phyloP scores from a whole-genome alignment of 2,797 vertebrate species.

The Gobio occitaniae region DNA sequence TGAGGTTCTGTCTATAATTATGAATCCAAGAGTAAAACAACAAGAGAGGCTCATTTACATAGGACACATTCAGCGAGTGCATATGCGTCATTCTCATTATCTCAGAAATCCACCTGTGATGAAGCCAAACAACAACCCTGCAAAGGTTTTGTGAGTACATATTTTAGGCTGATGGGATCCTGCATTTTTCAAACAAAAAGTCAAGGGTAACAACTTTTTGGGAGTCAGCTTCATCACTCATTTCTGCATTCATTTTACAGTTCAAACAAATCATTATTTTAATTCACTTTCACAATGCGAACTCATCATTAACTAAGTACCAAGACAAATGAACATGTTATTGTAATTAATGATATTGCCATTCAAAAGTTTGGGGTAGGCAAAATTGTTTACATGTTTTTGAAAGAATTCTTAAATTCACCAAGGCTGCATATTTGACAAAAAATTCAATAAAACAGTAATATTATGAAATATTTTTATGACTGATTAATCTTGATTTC shows the following conservation, averaged over 20 bases:
- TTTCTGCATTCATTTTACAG: background rate
- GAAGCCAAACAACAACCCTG: constrained; percentile 13
- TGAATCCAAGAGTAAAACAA: constrained; percentile 12
- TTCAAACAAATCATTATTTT: background rate
- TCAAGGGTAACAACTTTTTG: constrained; percentile 3
- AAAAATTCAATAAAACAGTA: background rate
- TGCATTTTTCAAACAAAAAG: background rate
- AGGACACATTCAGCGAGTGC: constrained; percentile 3
- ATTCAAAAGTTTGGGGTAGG: background rate
- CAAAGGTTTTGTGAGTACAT: background rate
- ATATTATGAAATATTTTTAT: background rate
- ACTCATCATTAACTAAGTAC: background rate
- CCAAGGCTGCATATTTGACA: background rate
- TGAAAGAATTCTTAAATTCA: background rate
- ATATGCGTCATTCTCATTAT: constrained; percentile 4
- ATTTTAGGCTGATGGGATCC: constrained; percentile 16
- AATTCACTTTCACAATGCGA: background rate
- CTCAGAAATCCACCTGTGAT: constrained; percentile 33
- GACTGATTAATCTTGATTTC: too few relatives aligned
- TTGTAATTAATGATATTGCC: background rate
- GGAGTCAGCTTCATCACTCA: background rate
- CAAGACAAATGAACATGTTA: background rate
- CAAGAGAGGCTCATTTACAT: constrained; percentile 22
- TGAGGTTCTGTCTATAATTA: background rate
- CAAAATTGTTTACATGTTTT: background rate